Evolutionary conservation across 1,140 invertebrate species (phyloP).

Genomic region (Diplogasteroides magnus): DNA sequence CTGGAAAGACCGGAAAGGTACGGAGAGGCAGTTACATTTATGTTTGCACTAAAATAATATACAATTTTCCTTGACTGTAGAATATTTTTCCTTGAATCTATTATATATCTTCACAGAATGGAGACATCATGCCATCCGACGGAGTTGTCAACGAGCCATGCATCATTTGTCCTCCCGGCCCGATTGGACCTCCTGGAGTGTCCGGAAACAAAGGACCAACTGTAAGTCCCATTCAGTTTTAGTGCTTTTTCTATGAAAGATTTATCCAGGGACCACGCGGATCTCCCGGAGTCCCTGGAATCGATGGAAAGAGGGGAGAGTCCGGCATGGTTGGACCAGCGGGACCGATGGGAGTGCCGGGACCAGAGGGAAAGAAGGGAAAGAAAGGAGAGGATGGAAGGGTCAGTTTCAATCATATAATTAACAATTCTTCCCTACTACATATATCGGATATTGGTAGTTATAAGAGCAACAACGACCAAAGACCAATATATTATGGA

Average conservation of each 20-base stretch:
- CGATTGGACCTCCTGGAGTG: slow-evolving; percentile 26
- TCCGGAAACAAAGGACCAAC: slow-evolving; percentile 35
- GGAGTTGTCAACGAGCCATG: slow-evolving; percentile 33
- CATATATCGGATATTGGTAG: neutral
- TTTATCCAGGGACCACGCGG: slow-evolving; percentile 29
- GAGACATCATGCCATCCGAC: slow-evolving; percentile 23
- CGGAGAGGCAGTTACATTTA: too few relatives aligned
- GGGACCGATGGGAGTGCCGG: slow-evolving; percentile 31
- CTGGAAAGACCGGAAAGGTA: slow-evolving; percentile 25
- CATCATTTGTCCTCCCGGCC: slow-evolving; percentile 39
- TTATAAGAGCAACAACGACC: too few relatives aligned
- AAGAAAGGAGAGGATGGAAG: slow-evolving; percentile 19
- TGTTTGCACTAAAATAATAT: too few relatives aligned
- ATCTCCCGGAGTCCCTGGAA: slow-evolving; percentile 31
- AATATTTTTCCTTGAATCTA: too few relatives aligned
- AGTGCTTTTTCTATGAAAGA: neutral
- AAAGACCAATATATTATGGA: too few relatives aligned
- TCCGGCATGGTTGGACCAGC: slow-evolving; percentile 34
- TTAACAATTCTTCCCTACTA: neutral
- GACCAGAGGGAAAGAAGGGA: slow-evolving; percentile 29
- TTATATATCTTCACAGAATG: slow-evolving; percentile 10
- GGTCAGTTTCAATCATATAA: slow-evolving; percentile 11
- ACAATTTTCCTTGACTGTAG: too few relatives aligned
- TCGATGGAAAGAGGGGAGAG: slow-evolving; percentile 33
- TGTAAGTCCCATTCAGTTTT: neutral